Conservation (phyloP, 2,113 vertebrate genomes). For the Herpailurus yagouaroundi region DNA sequence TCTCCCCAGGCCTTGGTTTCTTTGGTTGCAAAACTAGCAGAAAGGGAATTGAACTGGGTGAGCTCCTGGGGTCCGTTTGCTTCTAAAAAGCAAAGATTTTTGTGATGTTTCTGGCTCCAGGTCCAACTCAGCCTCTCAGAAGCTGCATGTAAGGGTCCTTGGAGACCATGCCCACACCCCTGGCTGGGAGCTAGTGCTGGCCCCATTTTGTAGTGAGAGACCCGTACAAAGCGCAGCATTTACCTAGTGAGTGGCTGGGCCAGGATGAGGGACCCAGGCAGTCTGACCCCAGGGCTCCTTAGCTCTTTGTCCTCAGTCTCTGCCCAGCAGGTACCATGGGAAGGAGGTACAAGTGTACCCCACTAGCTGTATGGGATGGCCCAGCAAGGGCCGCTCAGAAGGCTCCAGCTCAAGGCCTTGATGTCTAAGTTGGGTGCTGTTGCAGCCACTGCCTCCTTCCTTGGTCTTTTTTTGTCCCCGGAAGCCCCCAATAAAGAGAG, state of each 20-base stretch:
- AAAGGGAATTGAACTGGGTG: not conserved
- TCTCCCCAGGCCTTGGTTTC: not conserved
- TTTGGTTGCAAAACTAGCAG: not conserved
- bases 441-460: not conserved
- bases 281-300: not conserved
- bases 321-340: too few species aligned
- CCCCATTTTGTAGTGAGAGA: not conserved
- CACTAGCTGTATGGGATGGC: not conserved
- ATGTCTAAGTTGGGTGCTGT: not conserved
- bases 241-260: not conserved
- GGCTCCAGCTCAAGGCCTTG: not conserved
- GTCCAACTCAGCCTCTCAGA: not conserved
- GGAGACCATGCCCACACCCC: too few species aligned
- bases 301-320: not conserved
- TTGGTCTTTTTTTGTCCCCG: not conserved
- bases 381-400: not conserved
- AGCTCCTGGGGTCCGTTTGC: not conserved
- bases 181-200: not conserved
- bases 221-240: rapidly evolving
- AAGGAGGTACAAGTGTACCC: not conserved
- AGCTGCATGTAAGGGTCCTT: not conserved
- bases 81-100: not conserved
- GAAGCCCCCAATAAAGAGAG: not conserved
- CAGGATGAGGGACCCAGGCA: not conserved
- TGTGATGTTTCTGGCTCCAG: not conserved